Percentiles rank a stretch among this genome's conserved stretches.
Conservation (phyloP, 2,113 vertebrate genomes). For the Hydropotes inermis region DNA sequence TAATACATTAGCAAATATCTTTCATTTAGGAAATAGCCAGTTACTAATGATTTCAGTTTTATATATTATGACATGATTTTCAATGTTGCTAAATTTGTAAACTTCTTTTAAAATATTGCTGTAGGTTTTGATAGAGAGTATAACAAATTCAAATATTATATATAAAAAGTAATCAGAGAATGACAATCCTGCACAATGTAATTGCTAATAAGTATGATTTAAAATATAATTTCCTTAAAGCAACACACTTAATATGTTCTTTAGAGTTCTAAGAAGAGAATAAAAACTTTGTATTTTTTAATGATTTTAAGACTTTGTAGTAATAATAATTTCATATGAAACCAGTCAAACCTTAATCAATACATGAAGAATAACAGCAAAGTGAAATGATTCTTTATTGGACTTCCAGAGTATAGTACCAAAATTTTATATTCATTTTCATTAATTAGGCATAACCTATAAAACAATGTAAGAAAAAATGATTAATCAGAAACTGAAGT, state of each 20-base stretch:
- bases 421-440: slow-evolving; percentile 57
- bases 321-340: slow-evolving; percentile 1
- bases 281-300: neutral
- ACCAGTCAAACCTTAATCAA: slow-evolving; percentile 1
- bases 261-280: neutral
- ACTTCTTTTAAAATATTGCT: neutral
- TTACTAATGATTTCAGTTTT: neutral
- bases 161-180: neutral
- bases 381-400: slow-evolving; percentile 18
- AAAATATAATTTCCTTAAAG: neutral
- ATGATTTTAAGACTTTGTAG: neutral
- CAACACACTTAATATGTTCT: neutral
- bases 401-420: neutral
- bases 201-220: neutral
- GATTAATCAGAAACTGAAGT: slow-evolving; percentile 72
- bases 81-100: neutral
- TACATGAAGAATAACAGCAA: neutral
- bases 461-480: slow-evolving; percentile 63
- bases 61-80: neutral
- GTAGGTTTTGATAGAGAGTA: neutral
- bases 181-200: neutral
- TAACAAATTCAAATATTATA: neutral
- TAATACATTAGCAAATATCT: neutral
- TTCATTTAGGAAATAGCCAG: neutral
- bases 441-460: slow-evolving; percentile 63